A percentile compares a stretch with the other conserved stretches of the same genome.
Evolutionary conservation across 2,888 invertebrate species (phyloP).

Genomic region (Drosophila limbata): DNA sequence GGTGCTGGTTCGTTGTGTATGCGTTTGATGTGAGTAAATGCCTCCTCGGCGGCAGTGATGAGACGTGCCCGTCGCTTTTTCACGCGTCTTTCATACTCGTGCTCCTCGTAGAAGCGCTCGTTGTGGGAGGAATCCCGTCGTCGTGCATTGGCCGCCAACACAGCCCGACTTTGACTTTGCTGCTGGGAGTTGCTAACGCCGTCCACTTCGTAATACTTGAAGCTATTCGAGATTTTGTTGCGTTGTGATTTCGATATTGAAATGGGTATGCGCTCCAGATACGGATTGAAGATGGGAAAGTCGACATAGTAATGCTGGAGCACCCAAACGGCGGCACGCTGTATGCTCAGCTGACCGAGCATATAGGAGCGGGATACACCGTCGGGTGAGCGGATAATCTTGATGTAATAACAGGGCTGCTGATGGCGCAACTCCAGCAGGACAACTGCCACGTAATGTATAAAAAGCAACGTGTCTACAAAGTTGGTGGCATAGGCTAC

Average conservation of each 20-base stretch:
- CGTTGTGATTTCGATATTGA: slow-evolving; percentile 93
- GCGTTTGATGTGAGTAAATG: slow-evolving; percentile 98
- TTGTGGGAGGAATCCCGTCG: slow-evolving; percentile 97
- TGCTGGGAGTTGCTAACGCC: slow-evolving; percentile 90
- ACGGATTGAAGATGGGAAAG: slow-evolving; percentile 98
- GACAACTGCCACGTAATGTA: slow-evolving; percentile 97
- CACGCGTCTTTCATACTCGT: slow-evolving; percentile 97
- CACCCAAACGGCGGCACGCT: slow-evolving; percentile 97
- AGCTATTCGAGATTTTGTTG: slow-evolving; percentile 91
- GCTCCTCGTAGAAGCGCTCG: slow-evolving; percentile 98
- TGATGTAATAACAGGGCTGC: slow-evolving; percentile 94
- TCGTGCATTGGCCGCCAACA: slow-evolving; percentile 91
- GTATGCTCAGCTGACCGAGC: slow-evolving; percentile 96
- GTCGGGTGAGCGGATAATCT: slow-evolving; percentile 97
- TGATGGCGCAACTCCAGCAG: slow-evolving; percentile 96
- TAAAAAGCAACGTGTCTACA: slow-evolving; percentile 96
- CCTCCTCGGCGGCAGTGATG: slow-evolving; percentile 97
- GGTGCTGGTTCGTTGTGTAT: slow-evolving; percentile 90
- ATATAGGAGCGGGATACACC: slow-evolving; percentile 95
- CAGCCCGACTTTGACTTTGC: slow-evolving; percentile 90
- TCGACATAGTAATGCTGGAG: slow-evolving; percentile 98
- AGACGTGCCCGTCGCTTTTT: slow-evolving; percentile 95
- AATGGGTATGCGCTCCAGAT: slow-evolving; percentile 95
- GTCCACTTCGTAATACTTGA: slow-evolving; percentile 99
- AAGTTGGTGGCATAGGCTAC: slow-evolving; percentile 97